phyloP scores from a whole-genome alignment of 2,113 vertebrate genomes.

The Lagopus muta region DNA sequence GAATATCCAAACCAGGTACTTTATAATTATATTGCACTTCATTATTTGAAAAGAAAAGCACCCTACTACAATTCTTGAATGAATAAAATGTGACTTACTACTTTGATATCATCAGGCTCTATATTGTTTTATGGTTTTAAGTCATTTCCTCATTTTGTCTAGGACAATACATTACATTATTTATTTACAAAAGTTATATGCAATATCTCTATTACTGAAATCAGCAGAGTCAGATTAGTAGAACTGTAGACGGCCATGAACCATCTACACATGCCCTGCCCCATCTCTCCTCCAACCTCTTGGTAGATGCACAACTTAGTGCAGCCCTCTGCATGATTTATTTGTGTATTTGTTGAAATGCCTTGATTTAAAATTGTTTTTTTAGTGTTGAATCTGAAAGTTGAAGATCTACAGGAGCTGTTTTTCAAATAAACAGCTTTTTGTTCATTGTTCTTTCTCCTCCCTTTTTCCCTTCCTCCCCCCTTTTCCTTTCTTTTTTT shows the following conservation, averaged over 20 bases:
- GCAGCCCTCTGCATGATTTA: neutral
- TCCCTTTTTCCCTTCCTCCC: neutral
- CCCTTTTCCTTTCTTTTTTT: neutral
- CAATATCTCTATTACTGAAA: neutral
- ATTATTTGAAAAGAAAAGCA: neutral
- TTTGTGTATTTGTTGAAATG: neutral
- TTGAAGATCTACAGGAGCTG: neutral
- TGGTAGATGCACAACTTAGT: neutral
- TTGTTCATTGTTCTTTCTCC: rapidly evolving
- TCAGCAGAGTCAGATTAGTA: neutral
- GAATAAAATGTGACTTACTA: neutral
- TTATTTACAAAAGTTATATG: neutral
- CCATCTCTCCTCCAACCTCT: neutral
- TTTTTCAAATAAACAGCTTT: neutral
- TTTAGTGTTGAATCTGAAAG: neutral
- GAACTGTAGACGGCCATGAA: neutral
- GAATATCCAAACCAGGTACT: neutral
- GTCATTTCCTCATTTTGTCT: neutral
- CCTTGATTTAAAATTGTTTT: neutral
- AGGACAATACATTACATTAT: neutral
- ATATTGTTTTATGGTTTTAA: neutral
- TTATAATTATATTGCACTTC: neutral
- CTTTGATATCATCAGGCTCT: neutral
- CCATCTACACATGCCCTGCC: rapidly evolving
- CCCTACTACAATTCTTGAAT: neutral